Conservation (phyloP, 1,140 invertebrate genomes). For the Metopolophium dirhodum region DNA sequence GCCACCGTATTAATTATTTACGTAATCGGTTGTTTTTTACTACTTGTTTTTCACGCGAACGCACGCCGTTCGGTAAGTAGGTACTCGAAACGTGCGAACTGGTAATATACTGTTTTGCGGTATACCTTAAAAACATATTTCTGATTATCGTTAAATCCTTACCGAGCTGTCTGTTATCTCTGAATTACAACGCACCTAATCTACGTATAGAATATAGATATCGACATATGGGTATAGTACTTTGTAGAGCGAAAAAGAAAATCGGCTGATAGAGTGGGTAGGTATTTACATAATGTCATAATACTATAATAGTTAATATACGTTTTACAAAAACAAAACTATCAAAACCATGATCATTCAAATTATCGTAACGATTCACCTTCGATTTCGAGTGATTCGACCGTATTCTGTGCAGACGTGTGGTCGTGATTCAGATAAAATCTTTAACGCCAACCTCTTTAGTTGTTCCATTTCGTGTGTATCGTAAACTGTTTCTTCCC, state of each 20-base stretch:
- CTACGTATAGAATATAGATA: neutral
- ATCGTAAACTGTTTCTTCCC: neutral
- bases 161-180: neutral
- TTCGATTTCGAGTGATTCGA: neutral
- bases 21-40: slow-evolving; percentile 27
- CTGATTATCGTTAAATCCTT: neutral
- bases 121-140: neutral
- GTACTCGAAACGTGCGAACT: neutral
- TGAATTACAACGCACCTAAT: neutral
- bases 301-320: neutral
- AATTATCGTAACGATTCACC: neutral
- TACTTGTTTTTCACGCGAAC: neutral
- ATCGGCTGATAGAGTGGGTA: neutral
- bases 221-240: neutral
- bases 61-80: neutral
- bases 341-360: neutral
- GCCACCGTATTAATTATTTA: neutral
- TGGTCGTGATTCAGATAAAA: neutral
- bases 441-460: neutral
- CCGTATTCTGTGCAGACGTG: neutral
- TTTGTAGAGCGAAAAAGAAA: neutral
- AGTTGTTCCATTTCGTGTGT: neutral
- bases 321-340: neutral
- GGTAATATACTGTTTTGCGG: neutral
- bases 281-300: too few species aligned